A percentile compares a stretch with the other conserved stretches of the same genome.
These are phyloP conservation scores for Gastracanthus pulcherrimus DNA, from an alignment of 2,888 invertebrate species.

Conservation along the genomic window DNA sequence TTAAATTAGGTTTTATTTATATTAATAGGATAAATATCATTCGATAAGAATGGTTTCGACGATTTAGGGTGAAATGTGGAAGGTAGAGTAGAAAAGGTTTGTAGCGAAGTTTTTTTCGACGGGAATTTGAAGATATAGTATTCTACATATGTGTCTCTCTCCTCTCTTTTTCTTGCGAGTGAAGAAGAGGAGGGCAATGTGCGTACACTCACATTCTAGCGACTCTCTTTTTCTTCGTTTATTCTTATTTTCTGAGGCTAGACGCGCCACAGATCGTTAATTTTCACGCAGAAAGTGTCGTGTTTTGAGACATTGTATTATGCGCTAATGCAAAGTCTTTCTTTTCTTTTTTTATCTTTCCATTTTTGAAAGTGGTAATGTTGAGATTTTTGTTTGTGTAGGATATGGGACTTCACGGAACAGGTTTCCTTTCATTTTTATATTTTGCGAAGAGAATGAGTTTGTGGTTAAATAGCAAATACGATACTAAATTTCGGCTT, in stretches of 20 bases:
- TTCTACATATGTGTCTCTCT: no score
- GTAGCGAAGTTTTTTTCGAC: not conserved
- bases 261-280: not conserved
- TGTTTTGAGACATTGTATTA: no score
- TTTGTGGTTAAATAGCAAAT: slow-evolving; percentile 22
- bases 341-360: not conserved
- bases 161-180: not conserved
- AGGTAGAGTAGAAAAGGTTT: not conserved
- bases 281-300: slow-evolving; percentile 35
- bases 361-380: slow-evolving; percentile 1
- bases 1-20: no score
- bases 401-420: not conserved
- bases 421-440: slow-evolving; percentile 57
- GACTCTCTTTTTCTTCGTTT: not conserved
- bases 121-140: not conserved
- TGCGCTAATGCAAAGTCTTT: no score
- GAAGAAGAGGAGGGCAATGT: no score
- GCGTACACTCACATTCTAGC: not conserved
- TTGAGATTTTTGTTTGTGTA: slow-evolving; percentile 5
- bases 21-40: no score
- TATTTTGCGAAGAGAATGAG: slow-evolving; percentile 18
- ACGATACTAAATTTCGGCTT: not conserved
- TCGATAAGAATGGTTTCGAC: no score
- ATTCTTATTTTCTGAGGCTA: not conserved
- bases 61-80: not conserved